Evolutionary conservation across 2,113 vertebrate genomes (phyloP), one percentile per base, ranked within the genome.

Genomic region (Synchiropus splendidus): DNA sequence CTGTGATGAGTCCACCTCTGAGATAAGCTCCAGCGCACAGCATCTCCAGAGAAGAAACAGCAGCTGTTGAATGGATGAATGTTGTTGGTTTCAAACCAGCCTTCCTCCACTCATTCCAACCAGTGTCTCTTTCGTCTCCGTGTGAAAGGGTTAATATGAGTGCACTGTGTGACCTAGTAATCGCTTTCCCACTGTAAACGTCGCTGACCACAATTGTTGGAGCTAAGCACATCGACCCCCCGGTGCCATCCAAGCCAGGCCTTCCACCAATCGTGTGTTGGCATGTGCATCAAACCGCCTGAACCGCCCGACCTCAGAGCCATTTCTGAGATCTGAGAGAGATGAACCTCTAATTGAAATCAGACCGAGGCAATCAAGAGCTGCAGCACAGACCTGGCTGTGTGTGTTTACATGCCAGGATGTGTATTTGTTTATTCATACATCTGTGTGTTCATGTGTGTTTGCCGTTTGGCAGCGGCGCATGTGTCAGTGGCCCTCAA

Each of bases 271-370:
- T 72, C 63, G 49, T 48, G 44, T 32, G 50, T 31, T 73, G 77
- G 75, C 74, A 69, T 55, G 38, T 31, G 58, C 70, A 62, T 66
- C 59, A 72, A 78, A 79, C 68, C 80, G 36, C 64, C 55, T 4
- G 63, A 70, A 72, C 74, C 57, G 47, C 75, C 44, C 34, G 14
- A 79, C 72, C 67, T 73, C 70, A 67, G 56, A 65, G 70, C 40
- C 67, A 65, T 61, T 74, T 70, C 62, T 62, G 42, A 68, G 64
- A 74, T 80, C 76, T 68, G 45, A 78, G 67, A 54, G 52, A 58
- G 76, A 76, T 71, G 72, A 75, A 70, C 64, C 51, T 75, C 67
- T 77, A 80, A 82, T 80, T 77, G 64, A 64, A 77, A 72, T 79
- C 77, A 80, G 77, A 68, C 65, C 61, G 46, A 51, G 72, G 74